Evolutionary conservation across 2,888 invertebrate species (phyloP), one percentile per base, ranked within the genome.

Genomic region (Synergus laeviventris): DNA sequence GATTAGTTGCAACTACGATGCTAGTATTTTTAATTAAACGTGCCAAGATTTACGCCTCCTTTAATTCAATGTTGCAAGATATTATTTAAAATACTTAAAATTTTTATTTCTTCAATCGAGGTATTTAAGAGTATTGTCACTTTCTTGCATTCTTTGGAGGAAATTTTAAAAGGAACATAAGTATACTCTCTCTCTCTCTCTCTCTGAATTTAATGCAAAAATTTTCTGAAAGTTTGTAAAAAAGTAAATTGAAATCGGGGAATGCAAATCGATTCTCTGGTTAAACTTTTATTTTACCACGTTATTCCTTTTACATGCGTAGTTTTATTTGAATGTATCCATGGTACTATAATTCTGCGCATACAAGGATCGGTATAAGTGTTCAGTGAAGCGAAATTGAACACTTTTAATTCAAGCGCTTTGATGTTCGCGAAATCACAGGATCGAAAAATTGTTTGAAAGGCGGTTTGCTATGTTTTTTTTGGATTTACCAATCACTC

Each of bases 231-330:
- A 5, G 24, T 36, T 18, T 0, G 18, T 38, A 38, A 36, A 18
- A 62, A 39, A 62, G 18, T 62, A 62, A 62, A 39, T 39, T 62
- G 36, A 62, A 62, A 62, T 62, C 38, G 16, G 18, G 62, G n/a
- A 39, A 38, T n/a, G 38, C 38, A 62, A 62, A 62, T 62, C 38
- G 18, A 18, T 62, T 62, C 12, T 62, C 18, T n/a, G 3, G 11
- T 18, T 38, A 18, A 31, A 4, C 38, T 62, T 62, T 18, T 2
- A 62, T 36, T 62, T 38, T 38, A 62, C 16, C 62, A 12, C 9
- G 18, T 18, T 18, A 39, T 18, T 62, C 38, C 38, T 36, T 39
- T 62, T 36, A 62, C 38, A 38, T 9, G 62, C 38, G n/a, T 36
- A 36, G 8, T 62, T 62, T 39, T 18, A 38, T 62, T 62, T 62